Percentiles rank a stretch among this genome's conserved stretches.
Conservation (phyloP, 2,888 invertebrate genomes). For the Notodonta ziczac region DNA sequence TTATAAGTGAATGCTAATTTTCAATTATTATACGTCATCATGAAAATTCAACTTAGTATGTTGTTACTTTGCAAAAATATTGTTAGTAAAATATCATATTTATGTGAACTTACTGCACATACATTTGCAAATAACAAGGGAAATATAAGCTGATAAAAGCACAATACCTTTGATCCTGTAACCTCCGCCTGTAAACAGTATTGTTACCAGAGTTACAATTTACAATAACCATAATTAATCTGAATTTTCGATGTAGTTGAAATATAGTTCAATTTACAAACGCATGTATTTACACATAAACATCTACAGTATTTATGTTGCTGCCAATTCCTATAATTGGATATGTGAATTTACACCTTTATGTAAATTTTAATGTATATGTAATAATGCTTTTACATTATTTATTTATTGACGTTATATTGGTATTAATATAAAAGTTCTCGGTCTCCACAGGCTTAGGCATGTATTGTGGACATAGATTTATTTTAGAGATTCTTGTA, state of each 20-base stretch:
- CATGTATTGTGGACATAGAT: slow-evolving; percentile 25
- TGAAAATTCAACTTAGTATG: too few species aligned
- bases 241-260: not conserved
- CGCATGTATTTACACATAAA: not conserved
- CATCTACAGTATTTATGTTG: not conserved
- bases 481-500: slow-evolving; percentile 54
- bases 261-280: not conserved
- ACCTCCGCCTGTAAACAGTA: too few species aligned
- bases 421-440: slow-evolving; percentile 60
- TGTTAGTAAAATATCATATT: too few species aligned
- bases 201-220: not conserved
- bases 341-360: slow-evolving; percentile 3
- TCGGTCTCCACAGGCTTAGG: slow-evolving; percentile 44
- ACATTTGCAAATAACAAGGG: too few species aligned
- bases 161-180: too few species aligned
- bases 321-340: not conserved
- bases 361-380: slow-evolving; percentile 46
- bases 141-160: too few species aligned
- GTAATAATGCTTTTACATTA: slow-evolving; percentile 70
- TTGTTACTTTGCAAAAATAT: too few species aligned
- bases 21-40: too few species aligned
- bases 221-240: not conserved
- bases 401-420: slow-evolving; percentile 77
- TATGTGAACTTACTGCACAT: too few species aligned
- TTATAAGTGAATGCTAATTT: too few species aligned